Evolutionary conservation across 2,888 invertebrate species (phyloP), one percentile per base, ranked within the genome.

Genomic region (Drosophila fungiperda): DNA sequence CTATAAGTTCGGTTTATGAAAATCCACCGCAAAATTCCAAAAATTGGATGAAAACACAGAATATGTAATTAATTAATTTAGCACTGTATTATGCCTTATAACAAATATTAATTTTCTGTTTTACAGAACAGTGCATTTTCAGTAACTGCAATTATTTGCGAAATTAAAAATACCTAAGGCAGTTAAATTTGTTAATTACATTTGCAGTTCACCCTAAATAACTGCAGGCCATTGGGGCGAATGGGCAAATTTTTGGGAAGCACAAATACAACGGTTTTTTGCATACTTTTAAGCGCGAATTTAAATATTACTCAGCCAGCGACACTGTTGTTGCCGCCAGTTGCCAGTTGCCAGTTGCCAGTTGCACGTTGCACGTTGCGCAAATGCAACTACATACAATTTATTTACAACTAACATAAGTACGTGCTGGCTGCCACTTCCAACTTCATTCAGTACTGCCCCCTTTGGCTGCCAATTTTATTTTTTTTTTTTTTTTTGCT

Each of bases 361-460:
- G 35, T 55, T 66, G 69, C 79, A 68, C 76, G 35, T 55, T 66
- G 69, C 79, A 68, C 76, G 68, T 54, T 66, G 45, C 54, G 52
- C 76, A 69, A 76, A 69, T 73, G 70, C 54, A 68, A 69, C 79
- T 65, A 77, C 81, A 79, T 80, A 72, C 78, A 72, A 76, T 78
- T 78, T 78, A 78, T 80, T 78, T 78, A 80, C 78, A 78, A 78
- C 68, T 72, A 66, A 72, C 77, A 68, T 49, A 78, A 78, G 72
- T 76, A 78, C 78, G 80, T 78, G 78, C 72, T 48, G 38, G 17
- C 60, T 61, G 68, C 29, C 55, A 42, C 26, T 33, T 45, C 29
- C 32, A 42, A 6, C 17, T 20, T 35, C 23, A 54, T 55, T 23
- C 15, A n/a, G 23, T 36, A 4, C 26, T 40, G 11, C 26, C 29